Conservation (phyloP, 2,797 vertebrate species). For the Parotocinclus haroldoi region DNA sequence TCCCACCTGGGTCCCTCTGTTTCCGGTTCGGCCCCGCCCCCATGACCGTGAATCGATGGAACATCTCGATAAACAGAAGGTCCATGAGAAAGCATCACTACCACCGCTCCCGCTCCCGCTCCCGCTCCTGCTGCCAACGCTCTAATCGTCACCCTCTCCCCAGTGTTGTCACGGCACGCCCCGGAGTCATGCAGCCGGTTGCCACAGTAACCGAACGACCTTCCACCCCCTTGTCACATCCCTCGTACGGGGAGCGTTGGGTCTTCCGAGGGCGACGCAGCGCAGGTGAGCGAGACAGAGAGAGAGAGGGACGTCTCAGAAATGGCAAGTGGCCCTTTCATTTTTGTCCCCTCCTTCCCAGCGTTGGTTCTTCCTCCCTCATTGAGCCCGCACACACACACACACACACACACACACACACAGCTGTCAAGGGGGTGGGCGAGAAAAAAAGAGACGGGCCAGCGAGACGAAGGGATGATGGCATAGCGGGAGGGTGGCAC, state of each 20-base stretch:
- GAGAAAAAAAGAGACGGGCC: slow-evolving; percentile 15
- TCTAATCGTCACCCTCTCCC: slow-evolving; percentile 32
- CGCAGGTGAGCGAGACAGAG: slow-evolving; percentile 36
- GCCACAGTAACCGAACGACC: slow-evolving; percentile 76
- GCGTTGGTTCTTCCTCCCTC: slow-evolving; percentile 32
- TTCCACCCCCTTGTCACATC: slow-evolving; percentile 61
- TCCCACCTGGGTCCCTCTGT: no score
- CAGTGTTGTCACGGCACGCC: slow-evolving; percentile 64
- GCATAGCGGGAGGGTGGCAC: background rate
- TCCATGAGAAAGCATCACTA: no score
- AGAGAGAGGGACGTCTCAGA: slow-evolving; percentile 45
- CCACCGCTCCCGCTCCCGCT: slow-evolving; percentile 61
- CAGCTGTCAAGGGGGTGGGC: slow-evolving; percentile 26
- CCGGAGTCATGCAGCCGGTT: slow-evolving; percentile 76
- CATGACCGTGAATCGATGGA: no score
- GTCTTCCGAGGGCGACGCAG: slow-evolving; percentile 43
- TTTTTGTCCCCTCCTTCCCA: slow-evolving; percentile 32
- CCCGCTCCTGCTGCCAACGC: slow-evolving; percentile 39
- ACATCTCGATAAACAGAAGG: no score
- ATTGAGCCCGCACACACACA: slow-evolving; percentile 30
- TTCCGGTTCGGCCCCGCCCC: no score
- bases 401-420: slow-evolving; percentile 27
- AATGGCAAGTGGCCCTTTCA: slow-evolving; percentile 49
- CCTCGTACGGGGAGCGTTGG: slow-evolving; percentile 56
- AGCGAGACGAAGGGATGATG: background rate